Evolutionary conservation across 2,797 vertebrate species (phyloP), one percentile per base, ranked within the genome.

Genomic region (Esox lucius): DNA sequence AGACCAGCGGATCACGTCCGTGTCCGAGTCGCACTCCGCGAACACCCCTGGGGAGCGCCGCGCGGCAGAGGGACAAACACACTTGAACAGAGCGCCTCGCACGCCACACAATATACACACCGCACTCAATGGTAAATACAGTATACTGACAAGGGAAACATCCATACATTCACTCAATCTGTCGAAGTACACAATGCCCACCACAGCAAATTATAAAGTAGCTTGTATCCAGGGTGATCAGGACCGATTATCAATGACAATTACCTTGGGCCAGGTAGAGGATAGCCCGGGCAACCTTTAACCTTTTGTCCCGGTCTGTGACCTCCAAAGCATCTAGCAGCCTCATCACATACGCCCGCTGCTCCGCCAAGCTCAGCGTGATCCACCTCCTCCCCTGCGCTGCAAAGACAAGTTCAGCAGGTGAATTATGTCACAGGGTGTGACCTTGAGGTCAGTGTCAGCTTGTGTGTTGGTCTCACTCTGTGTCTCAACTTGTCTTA

Each of bases 181-280:
- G 53, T 22, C 3, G 9, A 59, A 59, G 8, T 59, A 24, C 3
- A 22, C 22, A 24, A 24, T 56, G 22, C 8, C 12, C 42, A 4
- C 9, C 56, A 24, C 5, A 8, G 16, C 24, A 51, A 56, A 13
- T 48, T 0, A 59, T 59, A 16, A 22, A 59, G 56, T 24, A 59
- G 15, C 33, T 31, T 74, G n/a, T 2, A 4, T 62, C 1, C 7
- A 19, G 39, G 15, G 6, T 1, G 33, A 35, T 35, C 2, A 35
- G 33, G 33, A 35, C n/a, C 33, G 33, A 35, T 35, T 2, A 5
- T 2, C 33, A 5, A 12, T 26, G 7, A 46, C n/a, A 78, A 87
- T 78, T 84, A 98, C 98, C 98, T 89, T 99, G 97, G 13, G 97
- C 96, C 90, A 99, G 89, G 84, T 99, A 99, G 35, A 99, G 96